Evolutionary conservation across 2,888 invertebrate species (phyloP).

Genomic region (Ommatoiulus sabulosus): DNA sequence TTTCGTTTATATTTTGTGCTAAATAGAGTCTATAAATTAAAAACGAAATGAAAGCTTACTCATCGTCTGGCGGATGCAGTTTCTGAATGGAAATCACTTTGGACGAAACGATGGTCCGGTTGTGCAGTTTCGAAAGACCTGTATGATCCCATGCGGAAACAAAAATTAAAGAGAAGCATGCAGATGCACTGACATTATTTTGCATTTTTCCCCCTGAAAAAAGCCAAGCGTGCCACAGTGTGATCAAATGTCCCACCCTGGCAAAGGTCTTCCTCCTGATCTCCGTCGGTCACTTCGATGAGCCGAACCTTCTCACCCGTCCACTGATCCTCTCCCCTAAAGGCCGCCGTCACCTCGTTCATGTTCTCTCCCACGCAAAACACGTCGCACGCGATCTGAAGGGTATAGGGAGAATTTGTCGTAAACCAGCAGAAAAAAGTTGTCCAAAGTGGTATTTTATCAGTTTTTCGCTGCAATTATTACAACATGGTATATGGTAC

Average conservation of each 20-base stretch:
- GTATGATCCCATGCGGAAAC: no score
- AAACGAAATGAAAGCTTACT: conserved; percentile 38
- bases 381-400: conserved; percentile 58
- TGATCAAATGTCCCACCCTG: neutral
- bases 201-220: neutral
- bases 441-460: no score
- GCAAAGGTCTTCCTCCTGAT: conserved; percentile 5
- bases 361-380: conserved; percentile 58
- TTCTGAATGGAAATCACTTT: conserved; percentile 29
- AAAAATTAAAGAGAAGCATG: neutral
- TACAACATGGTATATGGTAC: no score
- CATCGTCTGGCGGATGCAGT: conserved; percentile 52
- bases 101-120: conserved; percentile 45
- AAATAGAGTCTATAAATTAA: conserved; percentile 26
- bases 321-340: conserved; percentile 53
- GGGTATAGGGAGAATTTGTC: neutral
- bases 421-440: neutral
- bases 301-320: conserved; percentile 56
- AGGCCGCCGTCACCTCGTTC: conserved; percentile 53
- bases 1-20: neutral
- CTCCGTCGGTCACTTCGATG: conserved; percentile 64
- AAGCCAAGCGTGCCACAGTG: neutral
- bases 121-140: conserved; percentile 53
- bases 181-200: neutral
- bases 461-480: no score